Evolutionary conservation across 2,888 invertebrate species (phyloP).

Genomic region (Nephrotoma appendiculata): DNA sequence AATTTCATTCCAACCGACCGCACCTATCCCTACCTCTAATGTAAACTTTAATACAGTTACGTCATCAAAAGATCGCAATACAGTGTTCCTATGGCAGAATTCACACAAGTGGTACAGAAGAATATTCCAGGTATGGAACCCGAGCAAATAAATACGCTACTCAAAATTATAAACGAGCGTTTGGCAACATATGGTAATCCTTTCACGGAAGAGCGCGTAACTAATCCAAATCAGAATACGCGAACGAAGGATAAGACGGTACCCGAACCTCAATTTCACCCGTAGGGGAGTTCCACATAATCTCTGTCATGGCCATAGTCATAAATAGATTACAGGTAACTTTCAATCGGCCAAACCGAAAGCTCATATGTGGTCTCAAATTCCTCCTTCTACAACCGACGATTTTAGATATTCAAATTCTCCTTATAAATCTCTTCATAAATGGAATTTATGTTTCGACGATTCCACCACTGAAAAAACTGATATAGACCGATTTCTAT

Average conservation of each 20-base stretch:
- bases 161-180: background rate
- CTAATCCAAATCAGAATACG: background rate
- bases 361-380: background rate
- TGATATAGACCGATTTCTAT: background rate
- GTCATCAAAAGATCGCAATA: too few species aligned
- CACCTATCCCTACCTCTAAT: too few species aligned
- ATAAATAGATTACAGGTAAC: background rate
- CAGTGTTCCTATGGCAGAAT: too few species aligned
- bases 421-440: background rate
- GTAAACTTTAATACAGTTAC: too few species aligned
- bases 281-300: background rate
- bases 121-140: background rate
- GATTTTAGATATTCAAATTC: background rate
- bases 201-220: background rate
- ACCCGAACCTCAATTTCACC: background rate
- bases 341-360: background rate
- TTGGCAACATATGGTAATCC: background rate
- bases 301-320: background rate
- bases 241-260: too few species aligned
- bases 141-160: background rate
- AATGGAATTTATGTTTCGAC: background rate
- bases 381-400: background rate
- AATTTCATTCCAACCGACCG: too few species aligned
- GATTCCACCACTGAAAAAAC: background rate
- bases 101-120: too few species aligned